Conservation (phyloP, 2,888 invertebrate genomes). For the Serrognathus titanus region DNA sequence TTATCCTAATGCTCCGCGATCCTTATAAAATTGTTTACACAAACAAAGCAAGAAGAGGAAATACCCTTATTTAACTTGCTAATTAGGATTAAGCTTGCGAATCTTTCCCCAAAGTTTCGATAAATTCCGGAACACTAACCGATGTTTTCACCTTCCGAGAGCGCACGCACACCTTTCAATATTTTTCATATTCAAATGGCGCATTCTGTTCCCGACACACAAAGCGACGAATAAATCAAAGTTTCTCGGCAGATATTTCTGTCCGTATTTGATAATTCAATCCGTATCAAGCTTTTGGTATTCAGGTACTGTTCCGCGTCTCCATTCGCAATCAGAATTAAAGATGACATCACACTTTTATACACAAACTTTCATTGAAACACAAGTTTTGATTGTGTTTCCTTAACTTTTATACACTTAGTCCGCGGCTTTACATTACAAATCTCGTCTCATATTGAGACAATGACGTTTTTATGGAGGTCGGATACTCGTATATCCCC, state of each 20-base stretch:
- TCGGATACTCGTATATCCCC: neutral
- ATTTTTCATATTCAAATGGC: constrained; percentile 24
- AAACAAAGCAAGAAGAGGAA: neutral
- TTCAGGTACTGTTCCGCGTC: constrained; percentile 30
- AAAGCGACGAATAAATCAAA: constrained; percentile 34
- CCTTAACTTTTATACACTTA: constrained; percentile 21
- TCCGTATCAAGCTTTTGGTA: constrained; percentile 28
- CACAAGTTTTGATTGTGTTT: constrained; percentile 41
- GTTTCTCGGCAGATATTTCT: constrained; percentile 27
- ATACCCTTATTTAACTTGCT: constrained; percentile 16
- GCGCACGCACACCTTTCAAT: neutral
- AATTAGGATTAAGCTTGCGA: constrained; percentile 15
- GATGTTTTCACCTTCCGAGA: constrained; percentile 1
- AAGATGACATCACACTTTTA: constrained; percentile 39
- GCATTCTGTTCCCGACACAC: constrained; percentile 21
- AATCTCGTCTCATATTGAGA: neutral
- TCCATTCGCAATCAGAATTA: constrained; percentile 39
- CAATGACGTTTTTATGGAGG: neutral
- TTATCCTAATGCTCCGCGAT: neutral
- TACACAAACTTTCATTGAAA: constrained; percentile 36
- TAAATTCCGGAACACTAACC: neutral
- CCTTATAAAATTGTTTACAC: constrained; percentile 1
- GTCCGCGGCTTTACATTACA: constrained; percentile 1
- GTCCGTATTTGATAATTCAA: constrained; percentile 38
- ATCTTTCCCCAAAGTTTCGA: constrained; percentile 1